phyloP scores from a whole-genome alignment of 2,797 vertebrate genomes.

The Melanotaenia boesemani region DNA sequence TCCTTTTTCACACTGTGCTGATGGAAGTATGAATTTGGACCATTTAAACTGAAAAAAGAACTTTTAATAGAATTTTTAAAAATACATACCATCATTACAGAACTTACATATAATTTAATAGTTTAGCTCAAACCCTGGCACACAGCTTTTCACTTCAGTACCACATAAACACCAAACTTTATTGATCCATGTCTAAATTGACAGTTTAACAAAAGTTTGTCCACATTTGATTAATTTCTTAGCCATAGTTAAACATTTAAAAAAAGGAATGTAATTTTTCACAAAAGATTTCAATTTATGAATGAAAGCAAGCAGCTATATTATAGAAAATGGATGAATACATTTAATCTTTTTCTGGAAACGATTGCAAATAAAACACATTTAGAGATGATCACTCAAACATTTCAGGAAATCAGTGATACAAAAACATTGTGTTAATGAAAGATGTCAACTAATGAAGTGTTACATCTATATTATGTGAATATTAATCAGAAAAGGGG shows the following conservation, averaged over 20 bases:
- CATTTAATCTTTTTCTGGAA: no score
- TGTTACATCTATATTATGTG: no score
- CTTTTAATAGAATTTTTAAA: neutral
- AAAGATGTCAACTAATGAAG: no score
- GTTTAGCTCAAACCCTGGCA: no score
- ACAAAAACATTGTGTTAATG: no score
- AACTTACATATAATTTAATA: no score
- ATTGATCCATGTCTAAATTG: neutral
- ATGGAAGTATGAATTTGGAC: no score
- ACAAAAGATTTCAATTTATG: neutral
- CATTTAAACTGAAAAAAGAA: neutral
- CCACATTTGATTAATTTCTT: neutral
- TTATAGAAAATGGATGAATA: no score
- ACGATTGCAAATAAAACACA: neutral
- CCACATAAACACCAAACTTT: neutral
- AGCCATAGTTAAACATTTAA: neutral
- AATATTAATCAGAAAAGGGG: neutral
- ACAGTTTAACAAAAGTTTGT: neutral
- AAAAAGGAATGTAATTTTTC: neutral
- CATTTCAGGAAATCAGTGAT: no score
- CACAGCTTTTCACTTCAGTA: neutral
- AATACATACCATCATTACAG: no score
- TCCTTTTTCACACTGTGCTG: no score
- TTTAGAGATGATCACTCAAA: neutral
- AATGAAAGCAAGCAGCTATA: neutral